Evolutionary conservation across 2,797 vertebrate species (phyloP).

Genomic region (Megalops cyprinoides): DNA sequence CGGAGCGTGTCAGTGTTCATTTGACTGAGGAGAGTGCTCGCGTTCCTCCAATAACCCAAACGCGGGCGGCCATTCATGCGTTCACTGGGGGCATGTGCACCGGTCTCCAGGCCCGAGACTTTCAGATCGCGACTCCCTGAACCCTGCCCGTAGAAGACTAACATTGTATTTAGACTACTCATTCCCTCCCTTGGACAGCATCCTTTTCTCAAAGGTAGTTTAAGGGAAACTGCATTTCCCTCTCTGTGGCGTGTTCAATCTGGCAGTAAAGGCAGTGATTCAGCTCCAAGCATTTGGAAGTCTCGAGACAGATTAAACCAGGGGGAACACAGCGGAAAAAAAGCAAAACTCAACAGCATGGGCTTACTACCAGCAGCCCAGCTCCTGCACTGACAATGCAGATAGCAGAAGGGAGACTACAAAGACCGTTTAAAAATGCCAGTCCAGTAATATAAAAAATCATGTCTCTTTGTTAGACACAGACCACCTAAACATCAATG

Average conservation of each 20-base stretch:
- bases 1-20: slow-evolving; percentile 77
- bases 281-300: slow-evolving; percentile 77
- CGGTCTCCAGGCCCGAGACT: slow-evolving; percentile 76
- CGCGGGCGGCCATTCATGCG: slow-evolving; percentile 30
- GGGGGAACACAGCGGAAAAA: slow-evolving; percentile 54
- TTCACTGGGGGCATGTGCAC: slow-evolving; percentile 63
- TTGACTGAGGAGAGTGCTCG: slow-evolving; percentile 62
- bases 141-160: slow-evolving; percentile 79
- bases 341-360: slow-evolving; percentile 34
- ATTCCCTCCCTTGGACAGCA: slow-evolving; percentile 56
- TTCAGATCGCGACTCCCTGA: slow-evolving; percentile 82
- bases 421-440: no score
- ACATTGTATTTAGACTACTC: slow-evolving; percentile 64
- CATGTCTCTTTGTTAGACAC: no score
- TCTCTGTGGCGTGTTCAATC: slow-evolving; percentile 76
- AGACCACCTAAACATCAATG: no score
- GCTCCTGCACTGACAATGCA: not conserved
- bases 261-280: slow-evolving; percentile 81
- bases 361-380: not conserved
- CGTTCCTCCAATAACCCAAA: slow-evolving; percentile 72
- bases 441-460: no score
- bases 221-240: slow-evolving; percentile 75
- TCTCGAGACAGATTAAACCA: slow-evolving; percentile 78
- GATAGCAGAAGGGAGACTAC: not conserved
- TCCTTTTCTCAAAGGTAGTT: slow-evolving; percentile 67